Percentiles rank a stretch among this genome's conserved stretches.
These are phyloP conservation scores for Chondrosia reniformis DNA, from an alignment of 37 sponge, comb jelly and placozoan species.

Conservation along the genomic window DNA sequence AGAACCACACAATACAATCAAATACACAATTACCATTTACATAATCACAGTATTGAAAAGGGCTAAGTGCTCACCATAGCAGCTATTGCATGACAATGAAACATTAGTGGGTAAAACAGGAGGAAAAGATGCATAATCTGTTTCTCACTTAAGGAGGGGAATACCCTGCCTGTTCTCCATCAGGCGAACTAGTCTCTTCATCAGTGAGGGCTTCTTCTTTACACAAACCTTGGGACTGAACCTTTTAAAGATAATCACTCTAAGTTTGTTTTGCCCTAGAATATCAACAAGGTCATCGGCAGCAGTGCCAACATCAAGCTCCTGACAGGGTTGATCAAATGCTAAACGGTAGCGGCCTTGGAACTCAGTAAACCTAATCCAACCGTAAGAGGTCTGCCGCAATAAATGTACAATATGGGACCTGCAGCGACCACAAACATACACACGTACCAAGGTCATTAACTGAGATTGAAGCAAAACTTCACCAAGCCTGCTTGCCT, in stretches of 20 bases:
- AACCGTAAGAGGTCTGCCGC: conserved; percentile 19
- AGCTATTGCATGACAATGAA: no score
- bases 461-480: no score
- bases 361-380: conserved; percentile 50
- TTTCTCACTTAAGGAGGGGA: conserved; percentile 55
- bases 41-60: no score
- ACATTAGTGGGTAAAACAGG: no score
- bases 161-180: conserved; percentile 17
- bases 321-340: conserved; percentile 17
- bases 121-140: no score
- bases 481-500: no score
- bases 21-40: no score
- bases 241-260: conserved; percentile 50
- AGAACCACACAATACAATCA: background rate
- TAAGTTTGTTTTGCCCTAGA: conserved; percentile 21
- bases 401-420: conserved; percentile 51
- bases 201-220: background rate
- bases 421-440: conserved; percentile 17
- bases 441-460: background rate
- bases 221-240: conserved; percentile 50
- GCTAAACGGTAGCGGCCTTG: conserved; percentile 22
- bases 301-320: conserved; percentile 49
- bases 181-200: conserved; percentile 20
- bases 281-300: conserved; percentile 58
- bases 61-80: no score